Evolutionary conservation across 2,113 vertebrate genomes (phyloP), one percentile per base, ranked within the genome.

Genomic region (Raja brachyura): DNA sequence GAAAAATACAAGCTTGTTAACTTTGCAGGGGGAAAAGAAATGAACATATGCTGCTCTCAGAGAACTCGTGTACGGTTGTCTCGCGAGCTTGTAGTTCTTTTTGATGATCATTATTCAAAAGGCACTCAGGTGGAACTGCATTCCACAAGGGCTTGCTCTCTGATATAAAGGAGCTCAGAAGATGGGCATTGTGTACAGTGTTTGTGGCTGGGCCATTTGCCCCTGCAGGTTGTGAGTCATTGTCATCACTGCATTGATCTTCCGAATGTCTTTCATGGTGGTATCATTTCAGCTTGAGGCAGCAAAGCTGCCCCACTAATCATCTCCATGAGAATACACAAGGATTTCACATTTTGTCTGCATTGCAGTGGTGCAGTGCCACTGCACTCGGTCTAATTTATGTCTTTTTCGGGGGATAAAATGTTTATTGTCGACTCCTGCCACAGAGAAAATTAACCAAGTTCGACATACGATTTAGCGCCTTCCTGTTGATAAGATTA

Each of bases 61-160:
- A 20, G 66, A 73, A 70, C 33, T 73, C 25, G 68, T 92, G 90
- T 92, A 73, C 68, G 54, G 90, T 68, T 73, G 90, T 92, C 90
- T 48, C 48, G 66, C 54, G 48, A 22, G 66, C 90, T 70, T 73
- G 90, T 85, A 59, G 20, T 73, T 92, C 90, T 92, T 73, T 70
- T 68, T 39, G 66, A 92, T 92, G 90, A 92, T 74, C 90, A 92
- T 92, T 66, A 90, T 63, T 90, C 88, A 70, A 39, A 70, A 68
- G 88, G 31, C 88, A 90, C 28, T 92, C 90, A 73, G 90, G 90
- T 92, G 66, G 90, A 92, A 92, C 66, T 73, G 68, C 90, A 73
- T 92, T 92, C 66, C 68, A 73, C 66, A 73, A 33, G 22, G 33
- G 90, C 68, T 74, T 73, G 90, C 70, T 92, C 90, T 16, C 8